A percentile compares a stretch with the other conserved stretches of the same genome.
phyloP scores from a whole-genome alignment of 2,888 invertebrate genomes.

The Rhagium mordax region DNA sequence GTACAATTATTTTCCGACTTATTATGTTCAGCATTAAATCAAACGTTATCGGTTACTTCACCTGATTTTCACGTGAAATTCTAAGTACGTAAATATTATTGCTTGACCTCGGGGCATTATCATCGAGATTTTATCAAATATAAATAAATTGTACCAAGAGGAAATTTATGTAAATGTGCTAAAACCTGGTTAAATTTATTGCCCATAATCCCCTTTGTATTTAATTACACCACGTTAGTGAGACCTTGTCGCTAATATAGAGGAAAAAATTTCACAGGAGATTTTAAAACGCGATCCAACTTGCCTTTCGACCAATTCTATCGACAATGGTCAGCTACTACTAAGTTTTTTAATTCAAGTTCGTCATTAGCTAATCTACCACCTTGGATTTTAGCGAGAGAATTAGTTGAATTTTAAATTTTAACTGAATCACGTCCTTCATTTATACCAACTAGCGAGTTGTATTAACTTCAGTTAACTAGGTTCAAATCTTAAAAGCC shows the following conservation, averaged over 20 bases:
- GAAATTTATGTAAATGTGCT: slow-evolving; percentile 42
- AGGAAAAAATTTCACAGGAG: slow-evolving; percentile 5
- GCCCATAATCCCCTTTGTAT: slow-evolving; percentile 33
- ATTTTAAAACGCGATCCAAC: neutral
- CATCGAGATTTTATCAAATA: slow-evolving; percentile 43
- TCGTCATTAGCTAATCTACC: no score
- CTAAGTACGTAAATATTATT: slow-evolving; percentile 26
- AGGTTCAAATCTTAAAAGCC: no score
- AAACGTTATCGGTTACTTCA: slow-evolving; percentile 19
- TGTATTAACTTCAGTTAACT: no score
- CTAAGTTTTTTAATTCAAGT: no score
- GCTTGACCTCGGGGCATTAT: slow-evolving; percentile 36
- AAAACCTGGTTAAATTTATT: slow-evolving; percentile 29
- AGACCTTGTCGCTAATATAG: neutral
- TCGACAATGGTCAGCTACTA: no score
- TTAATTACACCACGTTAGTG: slow-evolving; percentile 27
- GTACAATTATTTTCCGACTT: neutral
- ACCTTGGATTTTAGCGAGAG: no score
- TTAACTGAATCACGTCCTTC: no score
- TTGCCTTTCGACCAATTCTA: no score
- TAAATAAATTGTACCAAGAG: slow-evolving; percentile 43
- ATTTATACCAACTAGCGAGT: no score
- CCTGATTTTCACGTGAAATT: slow-evolving; percentile 30
- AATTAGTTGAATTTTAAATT: no score
- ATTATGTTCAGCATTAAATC: neutral